Conservation (phyloP, 2,888 invertebrate species). For the Nemoura dubitans region DNA sequence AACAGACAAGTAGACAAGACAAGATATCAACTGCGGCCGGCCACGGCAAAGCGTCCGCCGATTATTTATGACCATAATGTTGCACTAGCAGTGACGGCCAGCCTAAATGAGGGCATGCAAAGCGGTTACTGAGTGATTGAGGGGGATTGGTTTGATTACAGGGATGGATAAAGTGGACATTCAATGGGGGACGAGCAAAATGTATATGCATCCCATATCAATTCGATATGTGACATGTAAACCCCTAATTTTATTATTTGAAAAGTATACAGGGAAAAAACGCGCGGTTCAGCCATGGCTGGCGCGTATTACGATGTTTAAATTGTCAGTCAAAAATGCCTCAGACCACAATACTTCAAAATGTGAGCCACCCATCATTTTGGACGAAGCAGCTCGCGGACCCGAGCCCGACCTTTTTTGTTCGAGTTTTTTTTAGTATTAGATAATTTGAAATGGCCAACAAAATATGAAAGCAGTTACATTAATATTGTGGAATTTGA, state of each 20-base stretch:
- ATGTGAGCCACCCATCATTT: constrained; percentile 25
- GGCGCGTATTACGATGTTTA: constrained; percentile 21
- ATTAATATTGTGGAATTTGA: not conserved
- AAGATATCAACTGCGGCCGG: constrained; percentile 46
- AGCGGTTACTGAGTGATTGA: constrained; percentile 34
- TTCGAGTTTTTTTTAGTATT: not conserved
- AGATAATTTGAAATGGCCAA: not conserved
- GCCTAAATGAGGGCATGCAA: constrained; percentile 17
- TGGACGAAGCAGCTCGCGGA: not conserved
- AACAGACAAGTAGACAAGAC: constrained; percentile 46
- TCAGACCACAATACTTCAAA: constrained; percentile 2
- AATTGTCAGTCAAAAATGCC: constrained; percentile 42
- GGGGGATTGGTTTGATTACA: constrained; percentile 36
- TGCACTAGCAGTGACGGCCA: not conserved
- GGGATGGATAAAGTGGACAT: constrained; percentile 42
- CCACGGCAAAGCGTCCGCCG: constrained; percentile 16
- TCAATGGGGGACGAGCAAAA: constrained; percentile 35
- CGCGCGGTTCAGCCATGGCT: not conserved
- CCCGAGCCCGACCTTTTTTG: not conserved
- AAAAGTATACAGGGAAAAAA: not conserved
- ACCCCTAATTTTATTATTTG: constrained; percentile 34
- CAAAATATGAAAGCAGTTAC: not conserved
- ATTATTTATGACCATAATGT: constrained; percentile 31
- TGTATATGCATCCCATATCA: constrained; percentile 22
- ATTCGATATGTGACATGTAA: constrained; percentile 21